phyloP scores from a whole-genome alignment of 2,113 vertebrate genomes.

The Elgaria multicarinata region DNA sequence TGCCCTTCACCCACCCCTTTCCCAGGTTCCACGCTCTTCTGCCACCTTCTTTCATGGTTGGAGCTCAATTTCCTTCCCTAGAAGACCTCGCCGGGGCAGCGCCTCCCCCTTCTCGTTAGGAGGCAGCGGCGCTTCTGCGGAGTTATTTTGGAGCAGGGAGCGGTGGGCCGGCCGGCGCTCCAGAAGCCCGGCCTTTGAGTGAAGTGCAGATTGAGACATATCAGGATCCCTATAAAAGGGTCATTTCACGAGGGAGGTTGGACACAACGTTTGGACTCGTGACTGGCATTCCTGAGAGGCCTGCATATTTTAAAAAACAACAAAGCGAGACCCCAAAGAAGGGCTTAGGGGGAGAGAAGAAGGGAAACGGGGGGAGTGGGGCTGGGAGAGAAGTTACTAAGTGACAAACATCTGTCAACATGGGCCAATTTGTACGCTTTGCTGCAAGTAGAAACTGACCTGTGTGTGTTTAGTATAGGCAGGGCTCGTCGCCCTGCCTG shows the following conservation, averaged over 20 bases:
- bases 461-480: neutral
- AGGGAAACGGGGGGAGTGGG: slow-evolving; percentile 62
- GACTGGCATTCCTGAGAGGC: slow-evolving; percentile 99
- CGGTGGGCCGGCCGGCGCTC: slow-evolving; percentile 79
- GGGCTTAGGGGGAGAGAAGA: slow-evolving; percentile 83
- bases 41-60: neutral
- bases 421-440: slow-evolving; percentile 78
- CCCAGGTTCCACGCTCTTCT: slow-evolving; percentile 74
- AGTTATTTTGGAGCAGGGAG: slow-evolving; percentile 78
- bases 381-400: slow-evolving; percentile 93
- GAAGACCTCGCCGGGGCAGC: slow-evolving; percentile 63
- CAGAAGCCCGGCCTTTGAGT: slow-evolving; percentile 84
- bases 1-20: slow-evolving; percentile 77
- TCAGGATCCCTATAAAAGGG: slow-evolving; percentile 97
- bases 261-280: slow-evolving; percentile 99
- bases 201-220: slow-evolving; percentile 99
- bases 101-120: slow-evolving; percentile 28
- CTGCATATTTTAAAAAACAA: slow-evolving; percentile 99
- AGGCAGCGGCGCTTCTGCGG: slow-evolving; percentile 58
- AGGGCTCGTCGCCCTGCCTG: neutral
- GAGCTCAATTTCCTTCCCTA: slow-evolving; percentile 80
- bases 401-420: slow-evolving; percentile 96
- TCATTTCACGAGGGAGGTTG: slow-evolving; percentile 99
- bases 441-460: slow-evolving; percentile 47
- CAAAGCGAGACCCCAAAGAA: slow-evolving; percentile 82